Percentiles rank a stretch among this genome's conserved stretches.
Evolutionary conservation across 2,888 invertebrate genomes (phyloP).

Genomic region (Polydesmus complanatus): DNA sequence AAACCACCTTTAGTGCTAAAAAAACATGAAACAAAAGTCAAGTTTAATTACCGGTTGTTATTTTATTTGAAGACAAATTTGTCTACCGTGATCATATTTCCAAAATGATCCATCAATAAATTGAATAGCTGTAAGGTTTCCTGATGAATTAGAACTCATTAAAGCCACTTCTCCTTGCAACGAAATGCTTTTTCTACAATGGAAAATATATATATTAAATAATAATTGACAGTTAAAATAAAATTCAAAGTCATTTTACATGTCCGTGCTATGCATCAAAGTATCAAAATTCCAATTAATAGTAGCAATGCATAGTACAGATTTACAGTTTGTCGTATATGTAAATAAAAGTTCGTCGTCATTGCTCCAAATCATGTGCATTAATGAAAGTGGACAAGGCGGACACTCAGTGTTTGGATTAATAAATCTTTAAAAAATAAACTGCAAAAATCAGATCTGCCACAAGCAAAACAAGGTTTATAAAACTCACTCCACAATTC

Average conservation of each 20-base stretch:
- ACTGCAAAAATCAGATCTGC: background rate
- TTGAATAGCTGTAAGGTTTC: constrained; percentile 26
- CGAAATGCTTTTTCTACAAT: constrained; percentile 20
- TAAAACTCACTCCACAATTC: background rate
- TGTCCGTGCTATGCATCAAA: background rate
- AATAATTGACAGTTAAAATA: background rate
- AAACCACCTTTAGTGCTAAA: background rate
- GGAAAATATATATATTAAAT: background rate
- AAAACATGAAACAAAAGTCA: background rate
- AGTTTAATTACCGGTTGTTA: no score
- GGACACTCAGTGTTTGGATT: no score
- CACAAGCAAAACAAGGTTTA: background rate
- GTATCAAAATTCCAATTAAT: background rate
- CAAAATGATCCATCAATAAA: constrained; percentile 31
- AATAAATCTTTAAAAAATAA: background rate
- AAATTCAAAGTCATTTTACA: constrained; percentile 34
- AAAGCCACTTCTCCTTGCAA: constrained; percentile 24
- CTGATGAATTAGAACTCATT: constrained; percentile 22
- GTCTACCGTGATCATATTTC: constrained; percentile 25
- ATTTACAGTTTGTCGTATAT: background rate
- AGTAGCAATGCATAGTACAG: background rate
- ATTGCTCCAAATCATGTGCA: background rate
- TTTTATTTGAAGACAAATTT: background rate
- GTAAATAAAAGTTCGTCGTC: background rate
- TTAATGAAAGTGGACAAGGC: background rate